Conservation (phyloP, 2,113 vertebrate genomes). For the Tragelaphus strepsiceros region DNA sequence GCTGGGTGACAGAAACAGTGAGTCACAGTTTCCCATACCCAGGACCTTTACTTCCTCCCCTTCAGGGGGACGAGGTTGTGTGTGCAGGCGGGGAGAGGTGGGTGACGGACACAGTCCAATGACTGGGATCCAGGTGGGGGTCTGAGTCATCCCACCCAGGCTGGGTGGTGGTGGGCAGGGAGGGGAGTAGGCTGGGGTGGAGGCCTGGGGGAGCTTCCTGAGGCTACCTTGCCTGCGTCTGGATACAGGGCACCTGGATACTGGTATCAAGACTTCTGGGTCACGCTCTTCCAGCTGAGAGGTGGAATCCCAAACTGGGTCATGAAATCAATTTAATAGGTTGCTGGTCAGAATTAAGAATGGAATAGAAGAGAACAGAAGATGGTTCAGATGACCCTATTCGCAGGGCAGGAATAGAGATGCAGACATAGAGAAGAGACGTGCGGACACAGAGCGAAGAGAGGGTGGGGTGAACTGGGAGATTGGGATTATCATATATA, state of each 20-base stretch:
- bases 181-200: not conserved
- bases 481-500: not conserved
- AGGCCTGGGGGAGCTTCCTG: not conserved
- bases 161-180: not conserved
- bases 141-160: not conserved
- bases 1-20: slow-evolving; percentile 2
- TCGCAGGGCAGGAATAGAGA: not conserved
- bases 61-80: not conserved
- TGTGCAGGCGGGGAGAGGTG: not conserved
- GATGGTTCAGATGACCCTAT: not conserved
- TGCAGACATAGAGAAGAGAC: not conserved
- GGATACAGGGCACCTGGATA: not conserved
- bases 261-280: not conserved
- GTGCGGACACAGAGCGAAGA: not conserved
- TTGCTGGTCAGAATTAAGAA: not conserved
- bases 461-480: not conserved
- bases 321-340: not conserved
- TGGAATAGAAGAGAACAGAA: not conserved
- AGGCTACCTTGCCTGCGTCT: not conserved
- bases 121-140: not conserved
- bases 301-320: not conserved
- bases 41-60: not conserved
- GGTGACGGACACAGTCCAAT: not conserved
- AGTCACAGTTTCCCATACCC: not conserved
- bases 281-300: not conserved